These are phyloP conservation scores for Lepus oiostolus DNA, from an alignment of 2,797 vertebrate genomes.

Conservation along the genomic window DNA sequence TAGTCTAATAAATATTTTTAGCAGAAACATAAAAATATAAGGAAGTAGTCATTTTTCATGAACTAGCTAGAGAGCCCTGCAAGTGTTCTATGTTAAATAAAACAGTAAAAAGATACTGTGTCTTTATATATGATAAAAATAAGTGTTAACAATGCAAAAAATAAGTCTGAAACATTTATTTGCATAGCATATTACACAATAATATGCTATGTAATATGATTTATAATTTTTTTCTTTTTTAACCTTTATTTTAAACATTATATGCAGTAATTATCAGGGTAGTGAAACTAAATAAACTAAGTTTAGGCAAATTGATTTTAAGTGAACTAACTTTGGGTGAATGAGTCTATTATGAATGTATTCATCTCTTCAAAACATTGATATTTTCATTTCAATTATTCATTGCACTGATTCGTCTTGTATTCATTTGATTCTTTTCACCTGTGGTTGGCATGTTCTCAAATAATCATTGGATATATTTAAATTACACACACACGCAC, in stretches of 20 bases:
- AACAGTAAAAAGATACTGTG: not conserved
- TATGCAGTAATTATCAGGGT: not conserved
- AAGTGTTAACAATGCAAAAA: not conserved
- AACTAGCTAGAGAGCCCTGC: not conserved
- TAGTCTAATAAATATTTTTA: not conserved
- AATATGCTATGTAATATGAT: no score
- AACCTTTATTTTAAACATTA: not conserved
- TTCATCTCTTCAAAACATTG: not conserved
- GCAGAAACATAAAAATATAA: not conserved
- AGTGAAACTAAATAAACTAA: not conserved
- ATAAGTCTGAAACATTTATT: not conserved
- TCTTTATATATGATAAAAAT: not conserved
- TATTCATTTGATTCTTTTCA: not conserved
- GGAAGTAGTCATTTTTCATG: not conserved
- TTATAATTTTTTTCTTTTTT: not conserved
- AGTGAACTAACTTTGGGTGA: not conserved
- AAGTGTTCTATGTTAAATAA: not conserved
- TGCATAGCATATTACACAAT: no score
- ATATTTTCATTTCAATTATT: not conserved
- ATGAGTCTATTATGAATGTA: not conserved
- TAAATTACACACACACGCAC: not conserved
- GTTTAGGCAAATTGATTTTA: not conserved
- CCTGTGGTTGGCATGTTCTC: not conserved
- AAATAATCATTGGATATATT: not conserved
- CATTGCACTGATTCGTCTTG: not conserved